Conservation (phyloP, 1,140 invertebrate genomes). For the Bombus vancouverensis region DNA sequence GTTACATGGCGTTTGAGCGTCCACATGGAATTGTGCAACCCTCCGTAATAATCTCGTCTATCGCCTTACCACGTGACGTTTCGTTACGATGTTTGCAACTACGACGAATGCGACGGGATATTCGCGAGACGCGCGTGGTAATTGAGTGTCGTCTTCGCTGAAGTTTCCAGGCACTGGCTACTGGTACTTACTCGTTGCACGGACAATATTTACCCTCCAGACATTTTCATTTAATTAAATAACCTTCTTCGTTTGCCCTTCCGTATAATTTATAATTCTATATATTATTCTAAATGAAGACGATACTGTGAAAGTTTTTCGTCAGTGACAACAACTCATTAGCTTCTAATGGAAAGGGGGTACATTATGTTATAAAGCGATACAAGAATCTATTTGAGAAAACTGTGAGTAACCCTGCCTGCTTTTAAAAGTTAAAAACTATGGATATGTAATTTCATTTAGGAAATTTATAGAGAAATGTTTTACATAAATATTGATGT, state of each 20-base stretch:
- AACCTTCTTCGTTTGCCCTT: neutral
- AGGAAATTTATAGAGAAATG: no score
- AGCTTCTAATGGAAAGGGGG: no score
- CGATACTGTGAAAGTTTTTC: no score
- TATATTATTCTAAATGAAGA: neutral
- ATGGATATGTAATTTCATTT: no score
- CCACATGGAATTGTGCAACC: slow-evolving; percentile 42
- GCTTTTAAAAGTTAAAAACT: no score
- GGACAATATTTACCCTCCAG: neutral
- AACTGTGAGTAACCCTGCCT: no score
- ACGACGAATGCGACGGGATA: neutral
- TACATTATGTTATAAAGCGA: no score
- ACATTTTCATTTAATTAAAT: neutral
- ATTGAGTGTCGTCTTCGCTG: neutral
- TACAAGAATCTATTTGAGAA: no score
- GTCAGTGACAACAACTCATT: no score
- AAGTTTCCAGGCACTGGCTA: neutral
- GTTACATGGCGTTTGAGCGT: slow-evolving; percentile 14
- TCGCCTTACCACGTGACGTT: slow-evolving; percentile 21
- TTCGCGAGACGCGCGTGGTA: neutral
- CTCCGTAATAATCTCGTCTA: slow-evolving; percentile 49
- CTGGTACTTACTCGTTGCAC: neutral
- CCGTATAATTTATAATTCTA: neutral
- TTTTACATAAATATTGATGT: no score
- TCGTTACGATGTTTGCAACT: slow-evolving; percentile 27